These are phyloP conservation scores for Pomatorhinus ruficollis DNA, from an alignment of 2,113 vertebrate genomes.

Conservation along the genomic window DNA sequence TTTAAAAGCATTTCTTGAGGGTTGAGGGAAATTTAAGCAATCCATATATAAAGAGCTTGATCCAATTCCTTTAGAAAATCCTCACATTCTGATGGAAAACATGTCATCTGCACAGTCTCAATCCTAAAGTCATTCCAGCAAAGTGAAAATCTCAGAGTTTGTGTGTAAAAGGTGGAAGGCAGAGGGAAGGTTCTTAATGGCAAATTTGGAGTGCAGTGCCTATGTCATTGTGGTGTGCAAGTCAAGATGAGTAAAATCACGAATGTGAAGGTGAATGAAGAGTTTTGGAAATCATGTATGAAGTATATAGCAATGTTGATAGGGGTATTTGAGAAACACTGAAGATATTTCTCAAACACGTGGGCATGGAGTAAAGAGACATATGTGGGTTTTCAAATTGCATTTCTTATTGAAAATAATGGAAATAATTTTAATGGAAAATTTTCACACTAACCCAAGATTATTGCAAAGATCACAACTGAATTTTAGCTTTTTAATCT, in stretches of 20 bases:
- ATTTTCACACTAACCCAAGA: not conserved
- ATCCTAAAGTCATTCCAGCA: not conserved
- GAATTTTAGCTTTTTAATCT: constrained; percentile 34
- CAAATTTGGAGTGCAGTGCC: not conserved
- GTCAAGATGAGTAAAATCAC: not conserved
- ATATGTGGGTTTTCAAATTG: not conserved
- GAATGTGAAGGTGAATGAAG: not conserved
- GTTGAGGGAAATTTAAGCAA: not conserved
- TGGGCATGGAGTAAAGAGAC: not conserved
- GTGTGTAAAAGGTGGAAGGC: not conserved
- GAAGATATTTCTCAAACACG: not conserved
- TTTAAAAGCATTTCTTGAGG: not conserved
- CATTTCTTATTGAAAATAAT: not conserved
- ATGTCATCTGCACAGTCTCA: not conserved
- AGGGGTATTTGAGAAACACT: not conserved
- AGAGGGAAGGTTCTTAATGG: not conserved
- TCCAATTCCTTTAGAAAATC: not conserved
- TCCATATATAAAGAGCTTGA: not conserved
- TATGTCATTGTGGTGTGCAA: not conserved
- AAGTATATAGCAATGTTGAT: not conserved
- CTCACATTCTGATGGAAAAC: not conserved
- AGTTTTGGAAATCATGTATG: not conserved
- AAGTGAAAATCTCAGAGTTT: not conserved
- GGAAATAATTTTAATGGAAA: not conserved
- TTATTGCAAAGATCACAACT: not conserved